Evolutionary conservation across 2,797 vertebrate species (phyloP).

Genomic region (Silurus lanzhouensis): DNA sequence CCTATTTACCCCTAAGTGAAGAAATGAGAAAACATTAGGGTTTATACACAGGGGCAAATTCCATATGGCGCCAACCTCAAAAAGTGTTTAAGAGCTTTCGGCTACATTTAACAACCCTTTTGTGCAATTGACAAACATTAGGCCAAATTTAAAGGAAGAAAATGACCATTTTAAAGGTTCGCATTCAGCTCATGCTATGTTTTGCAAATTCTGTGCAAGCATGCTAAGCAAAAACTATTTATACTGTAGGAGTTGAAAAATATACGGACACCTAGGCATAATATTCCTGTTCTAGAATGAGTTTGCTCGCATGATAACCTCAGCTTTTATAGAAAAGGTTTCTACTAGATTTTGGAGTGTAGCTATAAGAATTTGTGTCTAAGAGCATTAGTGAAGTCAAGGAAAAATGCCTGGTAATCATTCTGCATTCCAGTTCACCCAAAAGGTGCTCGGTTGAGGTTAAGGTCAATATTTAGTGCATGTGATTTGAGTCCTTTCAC

Average conservation of each 20-base stretch:
- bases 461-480: no score
- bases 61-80: background rate
- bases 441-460: no score
- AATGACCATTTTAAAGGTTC: conserved; percentile 64
- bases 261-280: background rate
- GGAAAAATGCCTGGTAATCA: no score
- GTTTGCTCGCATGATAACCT: no score
- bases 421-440: no score
- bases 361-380: no score
- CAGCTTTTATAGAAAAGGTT: no score
- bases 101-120: background rate
- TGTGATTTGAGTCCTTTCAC: no score
- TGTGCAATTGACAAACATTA: background rate
- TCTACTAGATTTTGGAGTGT: no score
- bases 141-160: background rate
- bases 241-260: background rate
- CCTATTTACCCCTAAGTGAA: background rate
- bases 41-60: conserved; percentile 42
- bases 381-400: no score
- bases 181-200: conserved; percentile 68
- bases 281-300: no score
- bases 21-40: background rate
- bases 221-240: conserved; percentile 50
- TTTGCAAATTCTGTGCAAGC: conserved; percentile 72
- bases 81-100: conserved; percentile 15